Evolutionary conservation across 2,888 invertebrate genomes (phyloP), one percentile per base, ranked within the genome.

Genomic region (Sussaba pulchella): DNA sequence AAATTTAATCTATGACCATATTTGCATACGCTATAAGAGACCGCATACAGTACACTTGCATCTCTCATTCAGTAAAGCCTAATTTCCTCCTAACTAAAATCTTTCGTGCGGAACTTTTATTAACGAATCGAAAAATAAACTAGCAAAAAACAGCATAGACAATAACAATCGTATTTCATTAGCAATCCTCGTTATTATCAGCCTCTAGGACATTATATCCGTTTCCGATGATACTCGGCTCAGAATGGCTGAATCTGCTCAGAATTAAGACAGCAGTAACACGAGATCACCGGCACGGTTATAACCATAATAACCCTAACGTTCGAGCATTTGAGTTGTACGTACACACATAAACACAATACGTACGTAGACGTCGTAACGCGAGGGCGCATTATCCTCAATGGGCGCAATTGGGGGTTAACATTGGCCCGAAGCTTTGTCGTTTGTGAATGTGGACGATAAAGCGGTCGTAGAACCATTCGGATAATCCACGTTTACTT

Each of bases 401-500:
- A 67, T 52, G 26, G n/a, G 31, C 24, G 70, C 57, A 70, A 61
- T 61, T 50, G 76, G 24, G 76, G 57, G 54, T 77, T 54, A 70
- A 36, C 24, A 45, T 64, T 77, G 39, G 31, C 31, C 9, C 14
- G 47, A 50, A 43, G 26, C 31, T 54, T 45, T 43, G 14, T 24
- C 39, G 45, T 54, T 26, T 19, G 61, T 36, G 69, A 76, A 61
- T 69, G 69, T 70, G 52, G 63, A 21, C 61, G 69, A 76, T 69
- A 63, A 69, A 69, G 69, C 59, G 61, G 69, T 63, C 61, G 61
- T 76, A 64, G 36, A 54, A 26, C 26, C 41, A 61, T 69, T 61
- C 31, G 59, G 45, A 63, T 76, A 76, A 76, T 69, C 69, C 76
- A 69, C 21, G 69, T 52, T 70, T 31, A 76, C 52, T 63, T 61